Evolutionary conservation across 2,113 vertebrate genomes (phyloP), one percentile per base, ranked within the genome.

Genomic region (Nanger granti): DNA sequence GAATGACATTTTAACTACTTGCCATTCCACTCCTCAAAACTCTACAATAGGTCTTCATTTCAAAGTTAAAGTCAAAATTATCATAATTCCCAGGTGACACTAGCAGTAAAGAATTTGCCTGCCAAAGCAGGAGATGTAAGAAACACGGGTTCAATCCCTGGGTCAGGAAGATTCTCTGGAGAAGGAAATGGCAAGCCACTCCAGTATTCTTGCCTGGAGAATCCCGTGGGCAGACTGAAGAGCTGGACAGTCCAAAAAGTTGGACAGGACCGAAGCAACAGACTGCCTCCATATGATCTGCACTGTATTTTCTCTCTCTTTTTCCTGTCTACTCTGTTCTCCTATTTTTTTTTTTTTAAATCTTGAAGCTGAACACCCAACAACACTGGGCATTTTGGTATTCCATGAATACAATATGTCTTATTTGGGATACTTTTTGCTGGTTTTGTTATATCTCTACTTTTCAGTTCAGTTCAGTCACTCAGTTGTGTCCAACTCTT

Each of bases 121-220:
- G 69, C 10, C n/a, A 73, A 73, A 37, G 69, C n/a, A 73, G 20
- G n/a, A 12, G 20, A 73, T 22, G 66, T 22, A 37, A 37, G 66
- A 73, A n/a, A 41, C 69, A 73, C 0, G 5, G n/a, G 20, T 24
- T 73, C 4, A 0, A 41, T 73, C 69, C 69, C n/a, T 37, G n/a
- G n/a, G 69, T 37, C n/a, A 24, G 69, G 20, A 73, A 73, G 69
- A 73, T 24, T n/a, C n/a, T 73, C 66, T 73, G 66, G 9, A 73
- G n/a, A 37, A 73, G 66, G n/a, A 73, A 73, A 73, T 41, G 34
- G 69, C 69, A 37, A 73, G n/a, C 69, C 69, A 73, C 69, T 37
- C n/a, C 20, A 73, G 20, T 6, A 73, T 73, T 11, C 69, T 6
- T 24, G n/a, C n/a, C n/a, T 73, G 66, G 9, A 24, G 66, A 73